phyloP scores from a whole-genome alignment of 1,140 invertebrate genomes.

The Panonychus citri region DNA sequence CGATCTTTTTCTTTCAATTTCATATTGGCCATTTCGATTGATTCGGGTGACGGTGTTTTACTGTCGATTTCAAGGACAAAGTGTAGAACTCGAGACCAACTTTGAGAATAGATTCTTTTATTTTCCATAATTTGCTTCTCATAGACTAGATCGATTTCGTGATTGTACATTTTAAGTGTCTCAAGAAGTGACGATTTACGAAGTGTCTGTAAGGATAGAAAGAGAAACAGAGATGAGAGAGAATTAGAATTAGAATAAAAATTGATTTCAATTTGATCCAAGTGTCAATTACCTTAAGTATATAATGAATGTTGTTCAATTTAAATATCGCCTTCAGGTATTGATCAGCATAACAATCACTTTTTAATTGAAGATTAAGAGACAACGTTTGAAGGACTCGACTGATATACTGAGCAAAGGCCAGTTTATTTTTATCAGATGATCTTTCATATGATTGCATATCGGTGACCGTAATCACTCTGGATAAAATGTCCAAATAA shows the following conservation, averaged over 20 bases:
- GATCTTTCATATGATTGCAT: slow-evolving; percentile 9
- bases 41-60: slow-evolving; percentile 18
- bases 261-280: slow-evolving; percentile 34
- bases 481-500: slow-evolving; percentile 15
- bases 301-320: slow-evolving; percentile 78
- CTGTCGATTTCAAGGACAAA: slow-evolving; percentile 33
- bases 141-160: slow-evolving; percentile 51
- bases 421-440: slow-evolving; percentile 14
- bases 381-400: slow-evolving; percentile 59
- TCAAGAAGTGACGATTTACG: slow-evolving; percentile 40
- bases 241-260: background rate
- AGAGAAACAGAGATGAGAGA: no score
- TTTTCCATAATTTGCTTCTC: slow-evolving; percentile 55
- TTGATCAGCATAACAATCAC: slow-evolving; percentile 43
- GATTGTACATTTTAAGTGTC: slow-evolving; percentile 47
- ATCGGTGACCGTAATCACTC: slow-evolving; percentile 14
- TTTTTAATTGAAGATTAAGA: slow-evolving; percentile 54
- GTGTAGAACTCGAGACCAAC: slow-evolving; percentile 57
- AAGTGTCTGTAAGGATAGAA: slow-evolving; percentile 1
- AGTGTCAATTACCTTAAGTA: slow-evolving; percentile 34
- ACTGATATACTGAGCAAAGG: slow-evolving; percentile 16
- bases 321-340: slow-evolving; percentile 57
- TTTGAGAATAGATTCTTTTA: slow-evolving; percentile 48
- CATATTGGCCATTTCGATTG: slow-evolving; percentile 9
- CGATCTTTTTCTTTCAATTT: slow-evolving; percentile 62